phyloP scores from a whole-genome alignment of 2,888 invertebrate species.

The Dicranocentrus wangi region DNA sequence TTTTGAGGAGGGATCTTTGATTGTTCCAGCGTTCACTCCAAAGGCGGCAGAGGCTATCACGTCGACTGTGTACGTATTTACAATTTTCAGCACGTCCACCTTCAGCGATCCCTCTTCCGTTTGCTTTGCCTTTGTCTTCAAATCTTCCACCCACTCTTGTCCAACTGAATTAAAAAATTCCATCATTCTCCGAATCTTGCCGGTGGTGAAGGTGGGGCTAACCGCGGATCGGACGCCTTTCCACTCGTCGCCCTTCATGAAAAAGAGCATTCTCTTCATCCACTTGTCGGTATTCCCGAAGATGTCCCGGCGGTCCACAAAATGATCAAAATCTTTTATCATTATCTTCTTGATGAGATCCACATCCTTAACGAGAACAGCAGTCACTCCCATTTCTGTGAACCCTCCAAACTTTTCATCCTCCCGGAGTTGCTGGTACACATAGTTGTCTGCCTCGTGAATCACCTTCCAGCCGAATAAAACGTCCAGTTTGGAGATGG shows the following conservation, averaged over 20 bases:
- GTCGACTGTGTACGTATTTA: conserved; percentile 66
- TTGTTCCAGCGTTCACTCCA: conserved; percentile 75
- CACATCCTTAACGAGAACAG: conserved; percentile 42
- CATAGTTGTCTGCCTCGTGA: neutral
- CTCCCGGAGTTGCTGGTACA: neutral
- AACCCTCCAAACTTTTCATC: conserved; percentile 19
- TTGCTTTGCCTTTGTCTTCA: neutral
- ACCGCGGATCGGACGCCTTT: conserved; percentile 41
- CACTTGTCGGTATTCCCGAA: neutral
- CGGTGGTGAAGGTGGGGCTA: conserved; percentile 58
- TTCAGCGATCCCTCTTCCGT: neutral
- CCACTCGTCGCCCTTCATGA: conserved; percentile 49
- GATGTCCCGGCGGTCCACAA: conserved; percentile 29
- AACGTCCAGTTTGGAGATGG: neutral
- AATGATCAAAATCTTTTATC: conserved; percentile 61
- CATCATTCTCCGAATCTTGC: conserved; percentile 57
- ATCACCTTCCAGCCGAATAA: neutral
- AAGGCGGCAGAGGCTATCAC: conserved; percentile 75
- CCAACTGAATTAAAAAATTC: conserved; percentile 15
- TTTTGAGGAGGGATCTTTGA: conserved; percentile 63
- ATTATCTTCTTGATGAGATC: conserved; percentile 49
- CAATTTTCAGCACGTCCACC: neutral
- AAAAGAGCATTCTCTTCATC: conserved; percentile 6
- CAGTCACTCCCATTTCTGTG: neutral
- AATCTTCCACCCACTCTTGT: conserved; percentile 16